phyloP scores from a whole-genome alignment of 53 echinoderm and acorn worm species.

The Stichopus horrens region DNA sequence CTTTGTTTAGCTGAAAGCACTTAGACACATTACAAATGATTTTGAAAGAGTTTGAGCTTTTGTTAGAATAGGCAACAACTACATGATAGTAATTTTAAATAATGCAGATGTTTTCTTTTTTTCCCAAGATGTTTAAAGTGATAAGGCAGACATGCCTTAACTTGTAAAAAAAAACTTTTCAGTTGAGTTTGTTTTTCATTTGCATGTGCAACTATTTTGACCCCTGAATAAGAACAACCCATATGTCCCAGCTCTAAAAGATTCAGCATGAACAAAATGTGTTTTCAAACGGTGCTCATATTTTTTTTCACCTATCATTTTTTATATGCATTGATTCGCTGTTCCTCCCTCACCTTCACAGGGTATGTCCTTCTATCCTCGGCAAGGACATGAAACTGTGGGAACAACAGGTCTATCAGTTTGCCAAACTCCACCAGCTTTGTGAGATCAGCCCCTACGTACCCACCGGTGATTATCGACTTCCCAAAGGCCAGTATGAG shows the following conservation, averaged over 20 bases:
- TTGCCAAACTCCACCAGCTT: conserved; percentile 83
- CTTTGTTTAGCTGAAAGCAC: no score
- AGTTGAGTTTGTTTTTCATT: no score
- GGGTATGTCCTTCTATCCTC: conserved; percentile 69
- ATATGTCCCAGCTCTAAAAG: background rate
- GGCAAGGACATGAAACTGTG: conserved; percentile 84
- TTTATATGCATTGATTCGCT: background rate
- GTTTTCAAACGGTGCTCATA: background rate
- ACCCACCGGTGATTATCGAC: conserved; percentile 75
- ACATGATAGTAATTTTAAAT: no score
- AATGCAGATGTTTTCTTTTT: no score
- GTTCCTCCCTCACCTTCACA: background rate
- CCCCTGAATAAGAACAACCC: no score
- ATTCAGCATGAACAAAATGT: background rate
- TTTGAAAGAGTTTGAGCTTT: no score
- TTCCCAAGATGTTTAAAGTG: no score
- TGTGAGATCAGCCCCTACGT: conserved; percentile 88
- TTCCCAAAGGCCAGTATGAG: conserved; percentile 90
- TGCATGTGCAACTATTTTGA: no score
- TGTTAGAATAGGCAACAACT: no score
- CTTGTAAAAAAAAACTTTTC: no score
- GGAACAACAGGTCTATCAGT: conserved; percentile 88
- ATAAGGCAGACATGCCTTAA: no score
- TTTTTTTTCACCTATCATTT: background rate
- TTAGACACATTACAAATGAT: no score